Conservation (phyloP, 2,113 vertebrate genomes). For the Elachura formosa region DNA sequence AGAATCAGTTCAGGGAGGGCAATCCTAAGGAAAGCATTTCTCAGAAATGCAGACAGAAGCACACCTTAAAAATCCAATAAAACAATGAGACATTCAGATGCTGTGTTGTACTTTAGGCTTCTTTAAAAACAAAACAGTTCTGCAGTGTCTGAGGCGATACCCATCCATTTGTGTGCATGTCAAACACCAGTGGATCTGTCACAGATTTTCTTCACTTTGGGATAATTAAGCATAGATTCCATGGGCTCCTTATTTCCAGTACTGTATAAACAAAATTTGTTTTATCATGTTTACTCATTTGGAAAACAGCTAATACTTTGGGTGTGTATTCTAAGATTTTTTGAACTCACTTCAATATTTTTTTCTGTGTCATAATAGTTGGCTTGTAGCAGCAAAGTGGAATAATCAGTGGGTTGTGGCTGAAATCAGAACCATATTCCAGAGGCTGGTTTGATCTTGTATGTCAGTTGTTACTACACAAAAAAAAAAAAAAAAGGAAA, state of each 20-base stretch:
- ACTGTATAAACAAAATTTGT: background rate
- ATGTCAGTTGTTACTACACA: background rate
- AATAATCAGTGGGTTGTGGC: background rate
- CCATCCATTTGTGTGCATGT: background rate
- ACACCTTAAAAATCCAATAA: background rate
- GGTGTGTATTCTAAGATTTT: background rate
- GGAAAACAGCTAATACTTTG: background rate
- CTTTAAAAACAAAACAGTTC: background rate
- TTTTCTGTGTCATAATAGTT: conserved; percentile 24
- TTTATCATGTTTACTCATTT: conserved; percentile 35
- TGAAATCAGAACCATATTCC: conserved; percentile 6
- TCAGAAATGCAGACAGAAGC: background rate
- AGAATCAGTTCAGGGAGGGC: background rate
- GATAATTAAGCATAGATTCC: background rate
- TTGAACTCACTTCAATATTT: background rate
- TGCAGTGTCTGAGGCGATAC: background rate
- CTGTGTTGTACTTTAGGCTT: background rate
- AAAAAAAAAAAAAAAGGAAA: background rate
- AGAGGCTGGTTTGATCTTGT: background rate
- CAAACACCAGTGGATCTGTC: background rate
- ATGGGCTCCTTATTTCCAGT: background rate
- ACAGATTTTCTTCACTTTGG: background rate
- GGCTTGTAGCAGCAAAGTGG: background rate
- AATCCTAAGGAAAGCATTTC: background rate
- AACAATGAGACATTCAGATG: background rate